Evolutionary conservation across 1,140 invertebrate genomes (phyloP).

Genomic region (Limonius californicus): DNA sequence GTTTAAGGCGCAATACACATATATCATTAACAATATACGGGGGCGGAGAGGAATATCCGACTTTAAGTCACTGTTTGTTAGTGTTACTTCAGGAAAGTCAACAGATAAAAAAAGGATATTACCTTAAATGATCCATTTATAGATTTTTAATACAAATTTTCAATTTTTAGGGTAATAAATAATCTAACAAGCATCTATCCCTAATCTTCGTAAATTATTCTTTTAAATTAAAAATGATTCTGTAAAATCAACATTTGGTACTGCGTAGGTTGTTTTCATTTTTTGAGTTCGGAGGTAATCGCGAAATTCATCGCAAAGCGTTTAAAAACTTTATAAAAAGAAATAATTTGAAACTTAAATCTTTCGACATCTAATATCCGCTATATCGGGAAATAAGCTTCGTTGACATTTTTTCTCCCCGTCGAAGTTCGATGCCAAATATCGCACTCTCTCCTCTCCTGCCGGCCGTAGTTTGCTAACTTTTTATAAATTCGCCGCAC

Average conservation of each 20-base stretch:
- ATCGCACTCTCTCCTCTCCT: background rate
- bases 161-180: too few species aligned
- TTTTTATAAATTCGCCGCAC: constrained; percentile 15
- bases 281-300: background rate
- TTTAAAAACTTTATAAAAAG: background rate
- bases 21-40: constrained; percentile 14
- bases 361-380: background rate
- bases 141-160: too few species aligned
- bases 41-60: background rate
- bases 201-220: too few species aligned
- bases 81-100: too few species aligned
- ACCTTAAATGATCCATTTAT: too few species aligned
- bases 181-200: too few species aligned
- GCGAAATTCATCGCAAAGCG: background rate
- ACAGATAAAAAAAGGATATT: too few species aligned
- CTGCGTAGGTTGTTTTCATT: too few species aligned
- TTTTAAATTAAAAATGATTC: too few species aligned
- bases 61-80: background rate
- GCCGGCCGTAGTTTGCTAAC: background rate
- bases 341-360: background rate
- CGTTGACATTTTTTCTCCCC: background rate
- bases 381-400: constrained; percentile 1
- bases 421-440: background rate
- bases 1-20: constrained; percentile 20
- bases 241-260: too few species aligned